These are phyloP conservation scores for Seira sanloemensis DNA, from an alignment of 2,888 invertebrate genomes.

Conservation along the genomic window DNA sequence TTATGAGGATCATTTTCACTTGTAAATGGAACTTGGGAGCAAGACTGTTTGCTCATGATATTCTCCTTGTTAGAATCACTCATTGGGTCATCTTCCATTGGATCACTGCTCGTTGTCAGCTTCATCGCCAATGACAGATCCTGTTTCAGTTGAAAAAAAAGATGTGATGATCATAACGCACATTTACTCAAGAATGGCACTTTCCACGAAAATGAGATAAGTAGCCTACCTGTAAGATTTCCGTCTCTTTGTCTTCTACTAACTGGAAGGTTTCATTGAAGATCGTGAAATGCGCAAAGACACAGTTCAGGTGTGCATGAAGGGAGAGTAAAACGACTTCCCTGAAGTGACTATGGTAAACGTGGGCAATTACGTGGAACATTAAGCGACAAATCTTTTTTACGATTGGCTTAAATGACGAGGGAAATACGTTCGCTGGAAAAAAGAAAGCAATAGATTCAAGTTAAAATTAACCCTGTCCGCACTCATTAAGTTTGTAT, in stretches of 20 bases:
- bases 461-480: constrained; percentile 14
- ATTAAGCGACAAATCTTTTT: constrained; percentile 96
- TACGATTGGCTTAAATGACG: constrained; percentile 94
- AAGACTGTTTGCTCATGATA: constrained; percentile 68
- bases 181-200: too few species aligned
- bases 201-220: too few species aligned
- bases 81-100: constrained; percentile 72
- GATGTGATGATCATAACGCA: neutral
- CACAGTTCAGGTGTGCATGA: constrained; percentile 97
- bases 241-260: constrained; percentile 96
- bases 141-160: constrained; percentile 56
- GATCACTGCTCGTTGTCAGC: constrained; percentile 70
- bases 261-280: constrained; percentile 90
- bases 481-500: constrained; percentile 9
- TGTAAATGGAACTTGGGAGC: constrained; percentile 66
- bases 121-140: constrained; percentile 74
- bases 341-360: constrained; percentile 98
- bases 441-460: constrained; percentile 73
- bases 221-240: constrained; percentile 85
- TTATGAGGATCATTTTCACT: constrained; percentile 63
- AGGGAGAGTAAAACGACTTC: constrained; percentile 94
- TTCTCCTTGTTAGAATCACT: constrained; percentile 73
- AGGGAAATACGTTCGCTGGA: constrained; percentile 94
- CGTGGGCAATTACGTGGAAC: constrained; percentile 98
- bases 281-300: constrained; percentile 96